Evolutionary conservation across 2,888 invertebrate genomes (phyloP).

Genomic region (Brachylomia viminalis): DNA sequence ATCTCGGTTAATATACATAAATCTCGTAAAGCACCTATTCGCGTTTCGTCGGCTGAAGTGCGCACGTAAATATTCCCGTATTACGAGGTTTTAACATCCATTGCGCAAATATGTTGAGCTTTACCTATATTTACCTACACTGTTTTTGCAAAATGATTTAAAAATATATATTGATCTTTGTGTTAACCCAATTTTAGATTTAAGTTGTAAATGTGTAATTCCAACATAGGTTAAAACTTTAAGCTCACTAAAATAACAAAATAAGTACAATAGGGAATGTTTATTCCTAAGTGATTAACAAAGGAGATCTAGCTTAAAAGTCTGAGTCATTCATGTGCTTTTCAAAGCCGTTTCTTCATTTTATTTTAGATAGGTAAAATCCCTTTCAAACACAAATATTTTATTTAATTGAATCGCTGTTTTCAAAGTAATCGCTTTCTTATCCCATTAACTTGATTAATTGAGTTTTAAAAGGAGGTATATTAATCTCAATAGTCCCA

Average conservation of each 20-base stretch:
- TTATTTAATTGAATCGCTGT: not conserved
- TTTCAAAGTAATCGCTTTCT: conserved; percentile 1
- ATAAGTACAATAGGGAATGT: not conserved
- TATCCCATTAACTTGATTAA: conserved; percentile 17
- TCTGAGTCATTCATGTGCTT: not conserved
- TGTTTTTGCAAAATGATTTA: not conserved
- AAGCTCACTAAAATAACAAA: not conserved
- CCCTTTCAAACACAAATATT: conserved; percentile 33
- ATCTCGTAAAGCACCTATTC: conserved; percentile 17
- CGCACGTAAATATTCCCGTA: not conserved
- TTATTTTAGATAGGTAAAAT: conserved; percentile 47
- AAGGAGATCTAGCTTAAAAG: not conserved
- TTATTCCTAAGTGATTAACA: not conserved
- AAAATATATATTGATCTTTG: not conserved
- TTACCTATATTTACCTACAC: not conserved
- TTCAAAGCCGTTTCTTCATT: conserved; percentile 33
- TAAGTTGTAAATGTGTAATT: not conserved
- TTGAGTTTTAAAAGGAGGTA: not conserved
- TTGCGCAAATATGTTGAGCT: not conserved
- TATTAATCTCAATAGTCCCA: not conserved
- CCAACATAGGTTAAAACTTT: no score
- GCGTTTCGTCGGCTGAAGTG: not conserved
- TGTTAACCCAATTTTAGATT: no score
- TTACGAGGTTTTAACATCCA: conserved; percentile 1
- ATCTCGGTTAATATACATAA: not conserved